Evolutionary conservation across 2,888 invertebrate genomes (phyloP).

Genomic region (Papilio elwesi): DNA sequence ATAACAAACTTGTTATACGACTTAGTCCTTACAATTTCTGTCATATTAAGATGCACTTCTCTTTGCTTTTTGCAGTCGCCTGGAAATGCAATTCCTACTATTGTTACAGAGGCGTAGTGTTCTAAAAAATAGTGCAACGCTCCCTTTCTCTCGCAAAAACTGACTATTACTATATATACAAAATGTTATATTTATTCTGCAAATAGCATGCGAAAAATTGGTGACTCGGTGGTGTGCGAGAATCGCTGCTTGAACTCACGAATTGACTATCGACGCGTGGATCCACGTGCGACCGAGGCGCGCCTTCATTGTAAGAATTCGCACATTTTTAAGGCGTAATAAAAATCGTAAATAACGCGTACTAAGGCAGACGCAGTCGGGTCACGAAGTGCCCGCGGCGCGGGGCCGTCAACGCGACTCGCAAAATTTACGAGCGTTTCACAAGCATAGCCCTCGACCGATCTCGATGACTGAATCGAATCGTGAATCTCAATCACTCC

Average conservation of each 20-base stretch:
- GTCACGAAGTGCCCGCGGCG: slow-evolving; percentile 78
- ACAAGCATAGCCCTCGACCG: slow-evolving; percentile 60
- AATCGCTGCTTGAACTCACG: slow-evolving; percentile 56
- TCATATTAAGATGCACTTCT: slow-evolving; percentile 62
- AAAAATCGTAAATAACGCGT: slow-evolving; percentile 80
- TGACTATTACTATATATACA: background rate
- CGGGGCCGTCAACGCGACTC: slow-evolving; percentile 72
- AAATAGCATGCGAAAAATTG: slow-evolving; percentile 7
- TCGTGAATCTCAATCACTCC: slow-evolving; percentile 54
- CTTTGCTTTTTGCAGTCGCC: slow-evolving; percentile 56
- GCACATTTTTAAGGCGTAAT: slow-evolving; percentile 79
- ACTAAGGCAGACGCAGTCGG: slow-evolving; percentile 70
- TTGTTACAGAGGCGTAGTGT: slow-evolving; percentile 25
- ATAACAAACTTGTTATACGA: slow-evolving; percentile 41
- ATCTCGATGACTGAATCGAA: slow-evolving; percentile 52
- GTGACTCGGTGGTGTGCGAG: slow-evolving; percentile 19
- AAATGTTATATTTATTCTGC: slow-evolving; percentile 21
- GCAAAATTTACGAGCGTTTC: slow-evolving; percentile 72
- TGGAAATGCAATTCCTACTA: slow-evolving; percentile 54
- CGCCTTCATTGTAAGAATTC: slow-evolving; percentile 71
- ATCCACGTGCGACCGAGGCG: slow-evolving; percentile 75
- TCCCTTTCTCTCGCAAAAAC: background rate
- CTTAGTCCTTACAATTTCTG: slow-evolving; percentile 54
- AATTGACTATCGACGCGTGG: slow-evolving; percentile 76
- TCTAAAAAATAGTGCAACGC: slow-evolving; percentile 19